Base-by-base conservation (phyloP, 2,113 vertebrate genomes). In the Chaetura pelagica region DNA sequence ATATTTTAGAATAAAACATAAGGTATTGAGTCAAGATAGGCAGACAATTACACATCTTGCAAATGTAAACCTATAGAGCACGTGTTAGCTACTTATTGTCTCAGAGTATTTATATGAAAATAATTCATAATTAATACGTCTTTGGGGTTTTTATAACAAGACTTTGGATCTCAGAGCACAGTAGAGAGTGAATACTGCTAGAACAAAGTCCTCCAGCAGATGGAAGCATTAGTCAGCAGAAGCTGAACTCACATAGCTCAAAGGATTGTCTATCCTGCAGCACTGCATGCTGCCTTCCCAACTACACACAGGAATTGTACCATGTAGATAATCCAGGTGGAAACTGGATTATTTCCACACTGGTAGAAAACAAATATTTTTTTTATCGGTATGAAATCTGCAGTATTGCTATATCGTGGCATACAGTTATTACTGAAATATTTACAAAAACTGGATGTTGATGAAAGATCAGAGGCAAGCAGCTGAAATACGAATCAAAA, bases 221-320 rank as follows among this genome's bases (percentile, higher is more conserved):
- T 96, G 96, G 96, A 90, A 89, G 88, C 84, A 93, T 62, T 30
- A 80, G 40, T 9, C 90, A 92, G 92, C 58, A 49, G 81, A 92
- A 84, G 61, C 57, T 46, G 72, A 74, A 58, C 55, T 84, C 68
- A 8, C 34, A 0, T 1, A 29, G 59, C 64, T 40, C 30, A 1
- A 6, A 10, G 73, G 19, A 6, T 8, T 27, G 46, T 7, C 34
- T 30, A 3, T n/a, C 34, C 71, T 55, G 83, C 75, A 48, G 49
- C 62, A 59, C 34, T 11, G 66, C 44, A 2, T 9, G 35, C 27
- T 32, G 35, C 18, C 35, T 55, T 35, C 57, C 3, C 66, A 19
- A 2, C 58, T 16, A 4, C 42, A 23, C 55, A 9, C 38, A 20
- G 34, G 48, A 29, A 29, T 34, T 57, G 29, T 59, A 46, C 48